A percentile compares a stretch with the other conserved stretches of the same genome.
These are phyloP conservation scores for Epicauta chinensis DNA, from an alignment of 1,140 invertebrate species.

Conservation along the genomic window DNA sequence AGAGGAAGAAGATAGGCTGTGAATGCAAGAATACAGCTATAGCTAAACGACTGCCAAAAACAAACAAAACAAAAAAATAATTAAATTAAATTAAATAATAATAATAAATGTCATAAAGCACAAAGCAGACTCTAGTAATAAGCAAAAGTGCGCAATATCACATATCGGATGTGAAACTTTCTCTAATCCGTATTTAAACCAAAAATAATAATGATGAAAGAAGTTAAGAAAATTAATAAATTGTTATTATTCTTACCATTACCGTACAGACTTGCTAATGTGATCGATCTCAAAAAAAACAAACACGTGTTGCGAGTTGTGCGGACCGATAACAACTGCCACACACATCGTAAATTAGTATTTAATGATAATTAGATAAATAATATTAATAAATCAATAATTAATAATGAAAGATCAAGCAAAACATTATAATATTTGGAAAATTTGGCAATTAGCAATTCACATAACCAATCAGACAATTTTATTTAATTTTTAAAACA, in stretches of 20 bases:
- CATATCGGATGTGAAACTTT: conserved; percentile 37
- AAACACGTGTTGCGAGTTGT: conserved; percentile 14
- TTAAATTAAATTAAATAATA: no score
- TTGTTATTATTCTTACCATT: no score
- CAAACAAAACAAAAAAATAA: conserved; percentile 5
- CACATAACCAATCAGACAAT: no score
- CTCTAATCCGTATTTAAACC: no score
- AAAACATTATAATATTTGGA: background rate
- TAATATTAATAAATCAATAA: conserved; percentile 5
- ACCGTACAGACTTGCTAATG: conserved; percentile 14
- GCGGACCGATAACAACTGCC: conserved; percentile 9
- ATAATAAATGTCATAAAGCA: conserved; percentile 36
- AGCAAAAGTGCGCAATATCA: conserved; percentile 33
- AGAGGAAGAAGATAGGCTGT: conserved; percentile 72
- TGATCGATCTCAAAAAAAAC: conserved; percentile 9
- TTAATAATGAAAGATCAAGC: conserved; percentile 6
- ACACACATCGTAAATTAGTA: conserved; percentile 7
- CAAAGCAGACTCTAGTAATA: conserved; percentile 32
- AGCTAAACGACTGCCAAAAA: conserved; percentile 38
- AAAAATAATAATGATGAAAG: no score
- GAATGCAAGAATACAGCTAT: conserved; percentile 45
- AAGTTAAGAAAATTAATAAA: no score
- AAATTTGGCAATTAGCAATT: no score
- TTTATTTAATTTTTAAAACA: no score
- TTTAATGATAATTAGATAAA: conserved; percentile 9